Conservation (phyloP, 2,888 invertebrate genomes). For the Pedicia rivosa region DNA sequence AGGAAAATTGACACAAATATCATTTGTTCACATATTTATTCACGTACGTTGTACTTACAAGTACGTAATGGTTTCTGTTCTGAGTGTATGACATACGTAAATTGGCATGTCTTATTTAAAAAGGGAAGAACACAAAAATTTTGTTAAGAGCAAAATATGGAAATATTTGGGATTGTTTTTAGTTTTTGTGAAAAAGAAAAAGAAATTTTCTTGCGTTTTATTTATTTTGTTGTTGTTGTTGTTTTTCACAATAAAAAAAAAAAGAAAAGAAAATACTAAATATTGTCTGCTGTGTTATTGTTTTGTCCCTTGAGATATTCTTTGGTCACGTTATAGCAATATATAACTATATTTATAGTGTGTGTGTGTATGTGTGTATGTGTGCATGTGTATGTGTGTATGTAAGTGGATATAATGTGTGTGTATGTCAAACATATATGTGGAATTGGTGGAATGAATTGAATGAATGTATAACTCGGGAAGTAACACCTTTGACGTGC, state of each 20-base stretch:
- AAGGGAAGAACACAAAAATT: no score
- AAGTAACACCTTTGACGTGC: slow-evolving; percentile 6
- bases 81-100: no score
- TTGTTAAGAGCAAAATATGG: no score
- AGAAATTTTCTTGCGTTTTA: slow-evolving; percentile 1
- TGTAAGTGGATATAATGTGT: background rate
- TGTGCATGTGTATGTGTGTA: background rate
- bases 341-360: background rate
- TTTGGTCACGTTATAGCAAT: slow-evolving; percentile 6
- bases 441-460: background rate
- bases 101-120: no score
- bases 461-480: slow-evolving; percentile 1
- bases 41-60: no score
- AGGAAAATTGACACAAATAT: no score
- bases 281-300: no score
- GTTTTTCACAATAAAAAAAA: background rate
- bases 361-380: background rate
- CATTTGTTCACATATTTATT: no score
- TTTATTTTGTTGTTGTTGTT: background rate
- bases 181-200: background rate
- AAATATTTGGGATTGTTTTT: no score
- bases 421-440: slow-evolving; percentile 2
- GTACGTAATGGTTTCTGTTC: no score
- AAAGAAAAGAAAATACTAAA: no score
- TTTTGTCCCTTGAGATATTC: slow-evolving; percentile 2